Evolutionary conservation across 2,797 vertebrate genomes (phyloP).

Genomic region (Lacerta viridis): DNA sequence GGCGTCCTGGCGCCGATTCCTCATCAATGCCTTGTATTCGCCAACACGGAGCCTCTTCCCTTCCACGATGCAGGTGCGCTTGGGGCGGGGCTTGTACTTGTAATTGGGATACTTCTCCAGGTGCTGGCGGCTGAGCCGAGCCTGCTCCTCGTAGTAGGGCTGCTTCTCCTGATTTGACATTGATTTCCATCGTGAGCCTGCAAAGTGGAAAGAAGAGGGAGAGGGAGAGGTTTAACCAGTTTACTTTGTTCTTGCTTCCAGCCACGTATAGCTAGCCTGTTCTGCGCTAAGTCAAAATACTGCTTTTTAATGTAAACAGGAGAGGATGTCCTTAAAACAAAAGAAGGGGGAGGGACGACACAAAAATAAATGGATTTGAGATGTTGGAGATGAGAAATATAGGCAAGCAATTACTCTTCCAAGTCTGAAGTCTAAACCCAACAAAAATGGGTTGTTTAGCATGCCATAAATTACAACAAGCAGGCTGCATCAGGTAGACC

Average conservation of each 20-base stretch:
- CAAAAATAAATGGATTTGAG: background rate
- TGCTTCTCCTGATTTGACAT: slow-evolving; percentile 99
- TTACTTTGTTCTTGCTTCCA: background rate
- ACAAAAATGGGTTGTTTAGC: background rate
- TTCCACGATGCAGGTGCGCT: slow-evolving; percentile 98
- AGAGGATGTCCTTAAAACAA: background rate
- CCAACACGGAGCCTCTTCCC: slow-evolving; percentile 93
- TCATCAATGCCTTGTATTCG: slow-evolving; percentile 99
- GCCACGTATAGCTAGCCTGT: background rate
- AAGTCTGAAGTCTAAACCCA: background rate
- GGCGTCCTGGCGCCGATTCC: slow-evolving; percentile 94
- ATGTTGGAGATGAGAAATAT: background rate
- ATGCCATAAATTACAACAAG: background rate
- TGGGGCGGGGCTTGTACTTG: slow-evolving; percentile 97
- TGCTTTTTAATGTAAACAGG: background rate
- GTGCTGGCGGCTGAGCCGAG: slow-evolving; percentile 94
- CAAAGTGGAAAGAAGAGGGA: fast-evolving
- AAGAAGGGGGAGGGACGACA: background rate
- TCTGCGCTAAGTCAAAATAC: background rate
- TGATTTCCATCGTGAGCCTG: slow-evolving; percentile 96
- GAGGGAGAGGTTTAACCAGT: fast-evolving
- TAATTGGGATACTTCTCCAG: slow-evolving; percentile 98
- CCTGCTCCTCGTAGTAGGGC: slow-evolving; percentile 98
- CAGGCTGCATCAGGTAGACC: background rate
- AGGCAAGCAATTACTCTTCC: background rate